A percentile compares a stretch with the other conserved stretches of the same genome.
Conservation (phyloP, 2,797 vertebrate species). For the Chiroxiphia lanceolata region DNA sequence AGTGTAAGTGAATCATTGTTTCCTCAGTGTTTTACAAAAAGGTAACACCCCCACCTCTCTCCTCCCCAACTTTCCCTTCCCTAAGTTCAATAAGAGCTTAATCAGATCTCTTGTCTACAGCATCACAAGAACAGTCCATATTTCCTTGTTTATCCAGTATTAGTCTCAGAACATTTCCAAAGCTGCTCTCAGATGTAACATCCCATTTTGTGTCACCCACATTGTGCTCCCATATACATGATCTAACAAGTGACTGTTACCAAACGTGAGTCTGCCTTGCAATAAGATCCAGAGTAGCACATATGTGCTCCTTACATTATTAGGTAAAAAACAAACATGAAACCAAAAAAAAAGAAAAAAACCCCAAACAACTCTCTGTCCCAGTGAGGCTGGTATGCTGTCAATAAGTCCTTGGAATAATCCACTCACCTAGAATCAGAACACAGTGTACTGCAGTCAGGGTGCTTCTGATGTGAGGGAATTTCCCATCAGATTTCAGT, state of each 20-base stretch:
- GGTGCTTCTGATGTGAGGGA: background rate
- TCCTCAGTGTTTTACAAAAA: background rate
- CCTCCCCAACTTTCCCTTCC: background rate
- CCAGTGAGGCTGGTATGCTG: background rate
- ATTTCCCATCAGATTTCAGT: background rate
- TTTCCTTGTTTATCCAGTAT: background rate
- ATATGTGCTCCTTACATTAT: background rate
- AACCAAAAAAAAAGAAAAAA: background rate
- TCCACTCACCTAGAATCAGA: background rate
- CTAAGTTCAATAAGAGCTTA: background rate
- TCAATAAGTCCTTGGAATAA: background rate
- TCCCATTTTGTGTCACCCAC: background rate
- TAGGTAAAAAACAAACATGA: background rate
- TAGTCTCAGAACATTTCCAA: background rate
- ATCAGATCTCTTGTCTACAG: background rate
- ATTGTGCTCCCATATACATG: background rate
- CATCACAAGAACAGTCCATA: background rate
- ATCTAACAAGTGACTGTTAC: background rate
- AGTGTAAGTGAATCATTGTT: background rate
- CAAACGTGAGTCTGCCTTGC: background rate
- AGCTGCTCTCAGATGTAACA: background rate
- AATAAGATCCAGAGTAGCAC: background rate
- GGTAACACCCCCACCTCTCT: background rate
- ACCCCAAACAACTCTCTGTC: background rate
- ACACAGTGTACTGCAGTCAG: background rate